Conservation (phyloP, 2,113 vertebrate genomes). For the Sisor rabdophorus region DNA sequence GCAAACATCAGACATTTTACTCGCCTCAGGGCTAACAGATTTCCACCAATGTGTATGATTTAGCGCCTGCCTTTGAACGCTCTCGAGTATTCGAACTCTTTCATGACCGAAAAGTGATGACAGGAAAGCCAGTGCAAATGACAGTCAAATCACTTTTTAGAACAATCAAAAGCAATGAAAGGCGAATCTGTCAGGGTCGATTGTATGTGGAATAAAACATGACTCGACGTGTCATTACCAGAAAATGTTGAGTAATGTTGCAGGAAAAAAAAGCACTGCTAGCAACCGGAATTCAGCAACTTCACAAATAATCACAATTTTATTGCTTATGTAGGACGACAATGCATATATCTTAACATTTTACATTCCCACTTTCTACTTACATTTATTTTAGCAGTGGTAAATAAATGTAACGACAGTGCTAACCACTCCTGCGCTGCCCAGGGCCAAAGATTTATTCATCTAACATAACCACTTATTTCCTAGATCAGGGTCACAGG, state of each 20-base stretch:
- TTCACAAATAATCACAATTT: no score
- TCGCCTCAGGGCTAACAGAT: constrained; percentile 14
- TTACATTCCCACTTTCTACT: no score
- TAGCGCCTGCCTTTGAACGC: background rate
- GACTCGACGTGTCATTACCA: background rate
- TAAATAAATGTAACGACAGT: no score
- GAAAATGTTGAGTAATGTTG: background rate
- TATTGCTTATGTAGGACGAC: no score
- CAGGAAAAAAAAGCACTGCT: no score
- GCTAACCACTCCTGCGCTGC: no score
- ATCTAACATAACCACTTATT: no score
- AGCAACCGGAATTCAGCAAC: no score
- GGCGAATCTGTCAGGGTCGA: background rate
- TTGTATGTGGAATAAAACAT: background rate
- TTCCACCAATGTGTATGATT: background rate
- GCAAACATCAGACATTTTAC: background rate
- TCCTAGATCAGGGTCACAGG: no score
- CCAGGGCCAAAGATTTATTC: no score
- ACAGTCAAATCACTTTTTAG: background rate
- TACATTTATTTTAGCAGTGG: no score
- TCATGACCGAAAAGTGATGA: background rate
- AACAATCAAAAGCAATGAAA: background rate
- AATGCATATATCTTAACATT: no score
- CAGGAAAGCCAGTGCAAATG: background rate
- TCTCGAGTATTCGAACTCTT: background rate